Evolutionary conservation across 2,113 vertebrate species (phyloP), one percentile per base, ranked within the genome.

Genomic region (Epinephelus fuscoguttatus): DNA sequence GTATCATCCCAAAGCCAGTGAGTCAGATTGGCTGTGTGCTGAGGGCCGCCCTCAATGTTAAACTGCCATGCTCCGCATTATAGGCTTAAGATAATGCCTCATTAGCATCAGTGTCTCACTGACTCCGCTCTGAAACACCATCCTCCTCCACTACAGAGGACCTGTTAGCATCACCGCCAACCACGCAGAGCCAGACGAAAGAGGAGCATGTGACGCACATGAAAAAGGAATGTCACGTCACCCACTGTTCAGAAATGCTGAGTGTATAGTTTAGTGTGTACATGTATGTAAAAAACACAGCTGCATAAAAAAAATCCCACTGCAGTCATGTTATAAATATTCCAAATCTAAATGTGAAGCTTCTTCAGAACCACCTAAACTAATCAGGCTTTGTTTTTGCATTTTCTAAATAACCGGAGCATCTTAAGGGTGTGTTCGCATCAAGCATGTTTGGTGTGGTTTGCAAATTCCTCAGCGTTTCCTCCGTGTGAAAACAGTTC

Each of bases 61-160:
- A 91, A 88, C 81, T 81, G 86, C 74, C 82, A 70, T 56, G 77
- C 78, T 89, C 75, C 18, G 83, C 83, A 87, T 92, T 89, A 92
- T 71, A 68, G 67, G 79, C 85, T 89, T 88, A 88, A 82, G 47
- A 75, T 84, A 84, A 89, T 88, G 72, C 85, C 70, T 91, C 89
- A 88, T 92, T 90, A 84, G 75, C 74, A 80, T 84, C 78, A 84
- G 70, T 42, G 53, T 87, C 84, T 88, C 73, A 57, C 64, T 81
- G 69, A 81, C 68, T 83, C 56, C 0, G 21, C 64, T 78, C 59
- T 75, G 77, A 70, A 82, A 74, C 67, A 61, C 40, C 45, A 53
- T 55, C 50, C 27, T 70, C 23, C 71, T 59, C 75, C 68, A 23
- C 59, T 18, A 37, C 73, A 49, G 42, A 69, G 33, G 69, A 83